Percentiles rank a stretch among this genome's conserved stretches.
These are phyloP conservation scores for Parasteatoda lunata DNA, from an alignment of 2,888 invertebrate species.

Conservation along the genomic window DNA sequence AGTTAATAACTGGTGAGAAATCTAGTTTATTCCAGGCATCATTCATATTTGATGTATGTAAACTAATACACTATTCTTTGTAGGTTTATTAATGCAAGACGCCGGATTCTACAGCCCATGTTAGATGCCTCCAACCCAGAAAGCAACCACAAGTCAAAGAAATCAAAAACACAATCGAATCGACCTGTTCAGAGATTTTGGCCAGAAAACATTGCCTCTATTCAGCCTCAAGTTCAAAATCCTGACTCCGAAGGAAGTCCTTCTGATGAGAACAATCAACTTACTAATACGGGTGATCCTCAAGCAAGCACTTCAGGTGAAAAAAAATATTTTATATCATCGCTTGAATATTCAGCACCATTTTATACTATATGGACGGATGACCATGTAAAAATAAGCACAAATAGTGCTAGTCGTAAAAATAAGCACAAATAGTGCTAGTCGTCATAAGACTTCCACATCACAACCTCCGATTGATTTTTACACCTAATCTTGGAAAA, in stretches of 20 bases:
- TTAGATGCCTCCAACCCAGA: slow-evolving; percentile 79
- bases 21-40: neutral
- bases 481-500: too few species aligned
- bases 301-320: slow-evolving; percentile 66
- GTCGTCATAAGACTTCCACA: too few species aligned
- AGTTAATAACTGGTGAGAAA: slow-evolving; percentile 84
- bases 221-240: slow-evolving; percentile 66
- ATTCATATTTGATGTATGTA: neutral
- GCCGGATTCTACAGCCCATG: slow-evolving; percentile 94
- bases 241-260: slow-evolving; percentile 49
- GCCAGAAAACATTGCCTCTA: slow-evolving; percentile 70
- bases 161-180: slow-evolving; percentile 62
- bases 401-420: too few species aligned
- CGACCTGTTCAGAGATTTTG: slow-evolving; percentile 69
- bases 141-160: slow-evolving; percentile 67
- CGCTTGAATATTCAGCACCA: neutral
- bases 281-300: slow-evolving; percentile 36
- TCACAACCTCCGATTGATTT: too few species aligned
- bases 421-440: too few species aligned
- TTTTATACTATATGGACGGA: too few species aligned
- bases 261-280: slow-evolving; percentile 34
- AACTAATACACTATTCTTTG: neutral
- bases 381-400: too few species aligned
- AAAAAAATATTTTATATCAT: neutral
- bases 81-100: slow-evolving; percentile 91